Base-by-base conservation (phyloP, 92 coral and sea anemone genomes). In the Phenganax marumi region DNA sequence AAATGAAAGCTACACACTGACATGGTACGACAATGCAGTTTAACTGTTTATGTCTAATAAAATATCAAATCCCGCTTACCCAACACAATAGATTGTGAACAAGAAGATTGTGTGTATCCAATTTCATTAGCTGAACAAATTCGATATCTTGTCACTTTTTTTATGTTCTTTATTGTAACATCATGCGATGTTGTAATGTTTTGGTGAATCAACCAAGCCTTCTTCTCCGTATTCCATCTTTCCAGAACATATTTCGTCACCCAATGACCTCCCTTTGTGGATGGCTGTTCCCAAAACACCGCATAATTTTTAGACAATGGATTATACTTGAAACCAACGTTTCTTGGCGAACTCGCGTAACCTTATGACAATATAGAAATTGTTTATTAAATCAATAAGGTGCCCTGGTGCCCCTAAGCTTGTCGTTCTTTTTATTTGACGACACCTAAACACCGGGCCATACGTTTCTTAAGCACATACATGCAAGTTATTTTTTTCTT, bases 271-370 rank as follows among this genome's bases (percentile, higher is more conserved):
- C 60, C 22, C 3, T 60, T 8, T 19, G n/a, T 18, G 1, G 46
- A 46, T 61, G 83, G 70, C 26, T 78, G 73, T 47, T 61, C 68
- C 83, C 83, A 78, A 17, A 26, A 78, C 39, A 78, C 52, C 8
- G 83, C 23, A 63, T 50, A 50, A 14, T 12, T 11, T 61, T 14
- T 25, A 48, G 55, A 16, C 3, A 17, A 3, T 46, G 65, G 50
- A 18, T 47, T 11, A 26, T 25, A 78, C 58, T 6, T 62, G 73
- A 48, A 63, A 0, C 10, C 17, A 3, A 78, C n/a, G 52, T 61
- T 62, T 12, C 54, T n/a, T 11, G 83, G 83, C 6, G 83, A 53
- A 10, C 73, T 39, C 1, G 81, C 49, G 53, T 76, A 76, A 76
- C 53, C 81, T 76, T 50, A 26, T 48, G 8, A 16, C 26, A 23